Conservation (phyloP, 1,140 invertebrate genomes). For the Sitobion miscanthi region DNA sequence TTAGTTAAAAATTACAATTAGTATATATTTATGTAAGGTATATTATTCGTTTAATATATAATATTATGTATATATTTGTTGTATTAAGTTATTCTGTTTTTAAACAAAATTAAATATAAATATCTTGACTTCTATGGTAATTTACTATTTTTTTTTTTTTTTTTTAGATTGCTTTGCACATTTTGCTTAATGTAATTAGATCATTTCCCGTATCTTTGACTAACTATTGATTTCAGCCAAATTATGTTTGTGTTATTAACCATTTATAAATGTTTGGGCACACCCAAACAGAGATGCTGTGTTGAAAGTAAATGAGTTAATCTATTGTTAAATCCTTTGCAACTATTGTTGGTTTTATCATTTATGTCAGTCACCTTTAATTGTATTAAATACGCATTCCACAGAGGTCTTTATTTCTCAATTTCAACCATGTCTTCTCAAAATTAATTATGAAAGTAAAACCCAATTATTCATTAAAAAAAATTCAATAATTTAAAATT, state of each 20-base stretch:
- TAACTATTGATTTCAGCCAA: not conserved
- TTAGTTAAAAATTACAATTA: not conserved
- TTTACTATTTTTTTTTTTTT: too few species aligned
- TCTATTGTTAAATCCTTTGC: not conserved
- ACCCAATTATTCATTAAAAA: not conserved
- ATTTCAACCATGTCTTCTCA: not conserved
- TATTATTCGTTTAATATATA: too few species aligned
- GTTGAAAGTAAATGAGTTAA: not conserved
- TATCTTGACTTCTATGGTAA: not conserved
- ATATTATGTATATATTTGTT: not conserved
- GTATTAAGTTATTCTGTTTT: not conserved
- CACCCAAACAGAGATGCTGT: not conserved
- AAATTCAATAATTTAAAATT: not conserved
- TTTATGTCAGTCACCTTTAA: not conserved
- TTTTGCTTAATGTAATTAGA: not conserved
- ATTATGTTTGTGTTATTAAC: not conserved
- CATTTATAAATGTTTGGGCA: conserved; percentile 5
- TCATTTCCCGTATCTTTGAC: not conserved
- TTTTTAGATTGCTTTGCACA: not conserved
- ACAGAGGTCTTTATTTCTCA: not conserved
- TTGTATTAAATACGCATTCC: not conserved
- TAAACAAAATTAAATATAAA: not conserved
- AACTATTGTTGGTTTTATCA: not conserved
- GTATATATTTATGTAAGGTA: too few species aligned
- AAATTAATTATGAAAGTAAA: not conserved